These are phyloP conservation scores for Penaeus vannamei DNA, from an alignment of 1,140 invertebrate species.

Conservation along the genomic window DNA sequence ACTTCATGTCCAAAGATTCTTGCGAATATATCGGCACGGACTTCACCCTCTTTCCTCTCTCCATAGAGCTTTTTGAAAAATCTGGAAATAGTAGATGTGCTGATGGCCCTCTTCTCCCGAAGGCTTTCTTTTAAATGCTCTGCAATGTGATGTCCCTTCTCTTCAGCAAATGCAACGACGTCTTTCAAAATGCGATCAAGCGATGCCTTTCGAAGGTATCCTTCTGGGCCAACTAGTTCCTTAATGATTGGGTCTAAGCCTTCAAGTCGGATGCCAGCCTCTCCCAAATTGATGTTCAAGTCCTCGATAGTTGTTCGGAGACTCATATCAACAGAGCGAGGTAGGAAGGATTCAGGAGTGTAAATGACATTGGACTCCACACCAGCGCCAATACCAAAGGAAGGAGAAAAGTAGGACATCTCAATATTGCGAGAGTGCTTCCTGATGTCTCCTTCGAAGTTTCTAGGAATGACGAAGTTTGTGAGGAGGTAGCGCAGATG, in stretches of 20 bases:
- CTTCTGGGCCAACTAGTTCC: slow-evolving; percentile 42
- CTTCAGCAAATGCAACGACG: not conserved
- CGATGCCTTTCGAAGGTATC: not conserved
- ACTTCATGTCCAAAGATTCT: not conserved
- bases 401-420: slow-evolving; percentile 35
- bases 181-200: not conserved
- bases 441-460: slow-evolving; percentile 39
- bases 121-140: too few relatives aligned
- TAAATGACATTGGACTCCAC: slow-evolving; percentile 50
- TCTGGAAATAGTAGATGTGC: not conserved
- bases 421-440: slow-evolving; percentile 54
- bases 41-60: not conserved
- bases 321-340: slow-evolving; percentile 48
- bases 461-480: slow-evolving; percentile 33
- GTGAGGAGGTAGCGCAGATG: slow-evolving; percentile 32
- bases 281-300: slow-evolving; percentile 40
- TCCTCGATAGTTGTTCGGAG: slow-evolving; percentile 39
- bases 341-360: slow-evolving; percentile 47
- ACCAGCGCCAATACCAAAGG: slow-evolving; percentile 19
- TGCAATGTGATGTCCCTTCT: not conserved
- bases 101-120: not conserved
- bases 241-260: slow-evolving; percentile 47
- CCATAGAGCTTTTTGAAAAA: slow-evolving; percentile 20
- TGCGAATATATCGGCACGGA: not conserved
- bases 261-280: slow-evolving; percentile 42